Conservation (phyloP, 2,888 invertebrate genomes). For the Drosophila subsilvestris region DNA sequence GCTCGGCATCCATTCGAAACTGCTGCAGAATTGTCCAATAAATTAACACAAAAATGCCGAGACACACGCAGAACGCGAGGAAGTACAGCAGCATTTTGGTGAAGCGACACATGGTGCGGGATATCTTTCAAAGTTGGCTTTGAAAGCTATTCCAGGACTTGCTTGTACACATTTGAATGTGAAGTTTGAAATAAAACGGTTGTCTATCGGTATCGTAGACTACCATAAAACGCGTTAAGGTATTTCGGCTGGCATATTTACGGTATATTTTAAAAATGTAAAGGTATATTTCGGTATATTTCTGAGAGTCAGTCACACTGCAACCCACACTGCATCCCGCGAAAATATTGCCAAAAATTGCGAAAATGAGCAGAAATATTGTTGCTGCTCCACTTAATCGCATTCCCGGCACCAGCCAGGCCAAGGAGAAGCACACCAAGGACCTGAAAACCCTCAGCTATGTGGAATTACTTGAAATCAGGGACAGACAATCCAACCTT, state of each 20-base stretch:
- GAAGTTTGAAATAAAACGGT: not conserved
- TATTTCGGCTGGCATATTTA: no score
- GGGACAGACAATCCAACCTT: conserved; percentile 79
- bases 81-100: conserved; percentile 16
- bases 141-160: not conserved
- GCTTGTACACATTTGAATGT: not conserved
- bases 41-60: conserved; percentile 17
- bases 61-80: conserved; percentile 14
- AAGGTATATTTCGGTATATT: no score
- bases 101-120: conserved; percentile 16
- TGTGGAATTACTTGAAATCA: conserved; percentile 80
- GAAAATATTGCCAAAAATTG: conserved; percentile 1
- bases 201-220: not conserved
- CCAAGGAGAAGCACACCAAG: conserved; percentile 71
- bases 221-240: not conserved
- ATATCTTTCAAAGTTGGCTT: not conserved
- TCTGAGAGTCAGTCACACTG: conserved; percentile 9
- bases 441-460: conserved; percentile 74
- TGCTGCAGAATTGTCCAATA: conserved; percentile 17
- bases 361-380: conserved; percentile 23
- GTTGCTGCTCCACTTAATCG: conserved; percentile 59
- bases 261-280: no score
- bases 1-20: conserved; percentile 7
- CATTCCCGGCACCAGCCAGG: conserved; percentile 72
- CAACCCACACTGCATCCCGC: not conserved